phyloP scores from a whole-genome alignment of 2,888 invertebrate species.

The Acronicta alni region DNA sequence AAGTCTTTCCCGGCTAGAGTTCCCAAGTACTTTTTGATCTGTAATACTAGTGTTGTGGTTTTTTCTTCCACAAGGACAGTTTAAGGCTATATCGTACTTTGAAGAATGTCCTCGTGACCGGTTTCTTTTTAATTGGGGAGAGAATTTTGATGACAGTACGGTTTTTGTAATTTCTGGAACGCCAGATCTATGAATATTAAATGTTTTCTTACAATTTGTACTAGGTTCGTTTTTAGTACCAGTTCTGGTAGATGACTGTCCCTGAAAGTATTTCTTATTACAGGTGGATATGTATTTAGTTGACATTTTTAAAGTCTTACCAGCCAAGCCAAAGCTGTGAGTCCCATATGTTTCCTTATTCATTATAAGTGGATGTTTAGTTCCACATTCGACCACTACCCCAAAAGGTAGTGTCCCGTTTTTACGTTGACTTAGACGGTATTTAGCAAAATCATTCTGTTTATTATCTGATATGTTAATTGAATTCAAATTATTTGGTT shows the following conservation, averaged over 20 bases:
- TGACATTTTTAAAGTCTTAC: conserved; percentile 20
- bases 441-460: conserved; percentile 1
- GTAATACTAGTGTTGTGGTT: neutral
- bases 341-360: conserved; percentile 8
- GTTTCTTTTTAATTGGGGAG: neutral
- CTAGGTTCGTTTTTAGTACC: neutral
- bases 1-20: neutral
- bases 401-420: conserved; percentile 12
- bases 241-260: neutral
- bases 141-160: neutral
- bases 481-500: neutral
- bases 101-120: neutral
- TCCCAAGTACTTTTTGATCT: conserved; percentile 9
- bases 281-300: conserved; percentile 8
- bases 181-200: neutral
- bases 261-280: conserved; percentile 5
- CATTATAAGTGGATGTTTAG: conserved; percentile 9
- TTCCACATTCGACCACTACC: conserved; percentile 3
- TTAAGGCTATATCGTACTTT: neutral
- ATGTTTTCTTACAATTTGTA: neutral
- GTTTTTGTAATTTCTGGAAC: neutral
- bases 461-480: neutral
- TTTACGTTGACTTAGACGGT: conserved; percentile 8
- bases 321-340: conserved; percentile 22
- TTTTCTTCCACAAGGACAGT: neutral